These are phyloP conservation scores for Accipiter cooperii DNA, from an alignment of 2,113 vertebrate species.

Conservation along the genomic window DNA sequence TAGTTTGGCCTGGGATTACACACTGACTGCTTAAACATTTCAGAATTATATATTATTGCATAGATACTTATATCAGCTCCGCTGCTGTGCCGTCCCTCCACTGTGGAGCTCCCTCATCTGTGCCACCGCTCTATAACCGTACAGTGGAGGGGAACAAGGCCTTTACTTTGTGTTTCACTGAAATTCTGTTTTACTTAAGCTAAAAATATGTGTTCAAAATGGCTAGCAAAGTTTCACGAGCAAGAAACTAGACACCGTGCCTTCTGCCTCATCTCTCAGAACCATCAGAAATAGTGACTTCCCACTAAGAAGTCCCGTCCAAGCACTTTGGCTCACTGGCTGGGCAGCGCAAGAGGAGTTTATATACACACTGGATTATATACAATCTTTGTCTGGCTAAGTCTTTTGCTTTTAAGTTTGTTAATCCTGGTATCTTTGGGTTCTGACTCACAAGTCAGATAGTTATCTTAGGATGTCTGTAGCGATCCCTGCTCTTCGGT, in stretches of 20 bases:
- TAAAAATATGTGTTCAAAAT: background rate
- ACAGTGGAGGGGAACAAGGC: background rate
- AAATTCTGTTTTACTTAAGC: background rate
- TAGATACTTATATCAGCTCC: background rate
- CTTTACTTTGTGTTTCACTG: background rate
- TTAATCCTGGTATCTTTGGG: constrained; percentile 38
- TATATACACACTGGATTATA: constrained; percentile 33
- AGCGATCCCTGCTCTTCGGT: background rate
- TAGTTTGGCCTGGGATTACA: background rate
- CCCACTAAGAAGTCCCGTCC: background rate
- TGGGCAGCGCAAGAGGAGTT: background rate
- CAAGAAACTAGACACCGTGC: background rate
- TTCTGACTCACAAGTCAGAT: constrained; percentile 48
- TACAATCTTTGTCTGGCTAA: constrained; percentile 23
- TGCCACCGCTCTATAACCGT: background rate
- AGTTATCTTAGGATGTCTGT: constrained; percentile 40
- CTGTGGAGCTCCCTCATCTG: background rate
- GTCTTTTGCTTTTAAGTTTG: constrained; percentile 44
- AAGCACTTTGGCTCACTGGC: background rate
- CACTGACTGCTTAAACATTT: background rate
- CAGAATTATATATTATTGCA: background rate
- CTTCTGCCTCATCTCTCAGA: background rate
- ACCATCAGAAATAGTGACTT: background rate
- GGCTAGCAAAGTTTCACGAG: background rate
- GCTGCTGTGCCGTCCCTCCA: background rate